Conservation (phyloP, 2,113 vertebrate species). For the Octodon degus region DNA sequence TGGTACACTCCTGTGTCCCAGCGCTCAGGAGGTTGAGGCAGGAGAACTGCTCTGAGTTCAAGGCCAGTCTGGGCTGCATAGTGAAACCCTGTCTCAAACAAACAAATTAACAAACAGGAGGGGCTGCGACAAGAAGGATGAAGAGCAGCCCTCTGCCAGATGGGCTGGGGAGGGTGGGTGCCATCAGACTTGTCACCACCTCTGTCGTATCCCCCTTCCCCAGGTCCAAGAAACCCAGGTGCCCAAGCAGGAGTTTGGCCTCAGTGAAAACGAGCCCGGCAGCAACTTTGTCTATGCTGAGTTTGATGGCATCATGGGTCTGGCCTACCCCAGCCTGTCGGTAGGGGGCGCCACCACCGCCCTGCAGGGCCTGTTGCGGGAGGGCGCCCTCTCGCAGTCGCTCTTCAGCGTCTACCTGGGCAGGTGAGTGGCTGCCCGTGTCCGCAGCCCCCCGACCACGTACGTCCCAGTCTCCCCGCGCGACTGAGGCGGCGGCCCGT, state of each 20-base stretch:
- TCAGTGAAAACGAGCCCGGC: slow-evolving; percentile 77
- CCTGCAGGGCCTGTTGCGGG: slow-evolving; percentile 82
- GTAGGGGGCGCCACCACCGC: slow-evolving; percentile 63
- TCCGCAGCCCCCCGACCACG: neutral
- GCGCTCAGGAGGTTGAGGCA: neutral
- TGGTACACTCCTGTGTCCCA: neutral
- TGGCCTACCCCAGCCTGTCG: slow-evolving; percentile 83
- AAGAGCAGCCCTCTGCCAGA: neutral
- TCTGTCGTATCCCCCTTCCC: neutral
- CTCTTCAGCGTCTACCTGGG: slow-evolving; percentile 86
- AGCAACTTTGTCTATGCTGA: slow-evolving; percentile 55
- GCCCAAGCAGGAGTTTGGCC: slow-evolving; percentile 81
- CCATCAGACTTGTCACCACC: neutral
- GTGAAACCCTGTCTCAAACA: neutral
- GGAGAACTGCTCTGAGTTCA: neutral
- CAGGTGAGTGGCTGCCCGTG: slow-evolving; percentile 66
- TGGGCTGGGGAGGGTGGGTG: too few relatives aligned
- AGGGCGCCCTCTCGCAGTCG: slow-evolving; percentile 71
- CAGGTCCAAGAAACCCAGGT: slow-evolving; percentile 80
- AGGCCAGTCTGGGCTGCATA: neutral
- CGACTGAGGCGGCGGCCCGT: too few relatives aligned
- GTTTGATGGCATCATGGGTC: slow-evolving; percentile 87
- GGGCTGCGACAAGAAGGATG: neutral
- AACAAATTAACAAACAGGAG: neutral
- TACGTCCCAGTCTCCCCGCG: neutral